phyloP scores from a whole-genome alignment of 2,888 invertebrate genomes.

The Eretmocerus hayati region DNA sequence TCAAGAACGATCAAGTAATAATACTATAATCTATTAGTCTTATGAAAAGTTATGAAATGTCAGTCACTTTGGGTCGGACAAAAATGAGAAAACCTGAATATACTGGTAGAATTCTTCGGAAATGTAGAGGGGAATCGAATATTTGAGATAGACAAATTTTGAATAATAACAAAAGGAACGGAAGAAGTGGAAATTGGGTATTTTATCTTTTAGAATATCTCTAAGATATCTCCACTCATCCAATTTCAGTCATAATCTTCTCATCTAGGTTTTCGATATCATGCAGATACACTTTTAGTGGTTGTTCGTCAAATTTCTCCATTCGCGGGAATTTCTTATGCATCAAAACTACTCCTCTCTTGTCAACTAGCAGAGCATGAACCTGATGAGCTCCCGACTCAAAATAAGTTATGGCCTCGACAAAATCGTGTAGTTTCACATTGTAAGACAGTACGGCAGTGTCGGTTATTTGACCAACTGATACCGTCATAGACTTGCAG shows the following conservation, averaged over 20 bases:
- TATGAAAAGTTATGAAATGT: too few species aligned
- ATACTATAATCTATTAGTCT: too few species aligned
- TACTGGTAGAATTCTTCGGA: too few species aligned
- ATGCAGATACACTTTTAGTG: constrained; percentile 39
- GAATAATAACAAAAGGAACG: too few species aligned
- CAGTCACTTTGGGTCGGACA: neutral
- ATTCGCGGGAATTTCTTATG: constrained; percentile 41
- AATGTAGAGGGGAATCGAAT: too few species aligned
- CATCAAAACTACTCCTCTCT: constrained; percentile 40
- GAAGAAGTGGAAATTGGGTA: too few species aligned
- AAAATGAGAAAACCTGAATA: neutral
- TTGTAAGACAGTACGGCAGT: constrained; percentile 49
- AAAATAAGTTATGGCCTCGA: constrained; percentile 79
- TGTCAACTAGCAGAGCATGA: constrained; percentile 65
- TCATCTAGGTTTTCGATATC: constrained; percentile 39
- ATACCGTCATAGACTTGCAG: constrained; percentile 39
- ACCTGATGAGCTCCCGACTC: constrained; percentile 52
- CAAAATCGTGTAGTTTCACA: constrained; percentile 71
- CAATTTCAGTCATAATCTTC: constrained; percentile 23
- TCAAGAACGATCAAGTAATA: too few species aligned
- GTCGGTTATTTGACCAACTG: constrained; percentile 38
- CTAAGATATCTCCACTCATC: constrained; percentile 10
- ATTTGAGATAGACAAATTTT: too few species aligned
- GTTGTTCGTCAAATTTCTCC: constrained; percentile 38
- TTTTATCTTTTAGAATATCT: neutral